Evolutionary conservation across 2,113 vertebrate genomes (phyloP), one percentile per base, ranked within the genome.

Genomic region (Nanorana parkeri): DNA sequence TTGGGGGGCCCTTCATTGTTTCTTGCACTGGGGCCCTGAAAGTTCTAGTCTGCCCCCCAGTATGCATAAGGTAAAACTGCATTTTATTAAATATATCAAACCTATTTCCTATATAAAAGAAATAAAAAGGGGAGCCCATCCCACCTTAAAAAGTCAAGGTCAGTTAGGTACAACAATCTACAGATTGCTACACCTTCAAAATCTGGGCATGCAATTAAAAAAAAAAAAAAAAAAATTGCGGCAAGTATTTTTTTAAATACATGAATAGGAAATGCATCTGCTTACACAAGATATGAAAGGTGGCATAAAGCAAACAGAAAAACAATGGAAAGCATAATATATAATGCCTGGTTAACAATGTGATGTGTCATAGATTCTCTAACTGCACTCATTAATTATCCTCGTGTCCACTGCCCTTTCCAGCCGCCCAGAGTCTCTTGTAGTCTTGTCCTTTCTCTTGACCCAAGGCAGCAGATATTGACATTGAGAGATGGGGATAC

Each of bases 351-450:
- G 66, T 60, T 80, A 71, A 71, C 56, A 60, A 71, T 29, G 29
- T 24, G 21, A 63, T 24, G n/a, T 58, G 66, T 58, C 66, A 26
- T 13, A 77, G 21, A 23, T 66, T 65, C 41, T 21, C 60, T 79
- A 79, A 79, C 19, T 68, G 51, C 28, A 17, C 65, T 60, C 65
- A 79, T 79, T 56, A 79, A 26, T 79, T 69, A 68, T 79, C 77
- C n/a, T 55, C 68, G 16, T 23, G 52, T 47, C 28, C 77, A 47
- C 56, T 61, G 77, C 47, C 61, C 63, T 78, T 78, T 65, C 36
- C 20, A 55, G 26, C 17, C 26, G 26, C 76, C 63, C 60, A 60
- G 72, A 61, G 56, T n/a, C 72, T 61, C 72, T 61, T 20, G 72
- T 75, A 75, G 13, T 60, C 28, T 6, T 58, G 55, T 75, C 72